Evolutionary conservation across 2,113 vertebrate genomes (phyloP).

Genomic region (Mustelus asterias): DNA sequence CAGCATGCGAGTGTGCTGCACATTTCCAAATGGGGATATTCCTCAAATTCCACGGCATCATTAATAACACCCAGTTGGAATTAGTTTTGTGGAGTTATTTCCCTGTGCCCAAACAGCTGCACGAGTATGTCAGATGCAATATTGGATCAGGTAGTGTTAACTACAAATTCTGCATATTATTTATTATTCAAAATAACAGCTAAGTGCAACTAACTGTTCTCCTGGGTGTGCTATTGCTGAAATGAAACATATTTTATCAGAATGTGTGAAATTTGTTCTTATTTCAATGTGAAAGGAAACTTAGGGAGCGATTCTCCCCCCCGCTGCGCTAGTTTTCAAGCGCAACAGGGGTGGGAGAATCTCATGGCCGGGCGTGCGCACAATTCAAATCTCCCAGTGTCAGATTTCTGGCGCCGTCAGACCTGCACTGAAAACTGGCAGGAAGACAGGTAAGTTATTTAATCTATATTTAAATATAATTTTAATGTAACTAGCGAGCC

Average conservation of each 20-base stretch:
- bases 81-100: not conserved
- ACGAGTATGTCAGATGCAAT: not conserved
- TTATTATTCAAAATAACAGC: not conserved
- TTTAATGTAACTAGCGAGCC: too few species aligned
- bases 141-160: not conserved
- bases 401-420: too few species aligned
- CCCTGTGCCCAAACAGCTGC: not conserved
- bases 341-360: too few species aligned
- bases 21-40: not conserved
- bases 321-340: too few species aligned
- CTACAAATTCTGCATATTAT: not conserved
- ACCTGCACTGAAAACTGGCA: too few species aligned
- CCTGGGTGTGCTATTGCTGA: not conserved
- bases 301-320: too few species aligned
- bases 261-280: not conserved
- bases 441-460: too few species aligned
- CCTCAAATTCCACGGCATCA: not conserved
- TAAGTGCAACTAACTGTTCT: not conserved
- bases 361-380: too few species aligned
- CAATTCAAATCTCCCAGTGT: too few species aligned
- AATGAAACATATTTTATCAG: not conserved
- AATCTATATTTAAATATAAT: too few species aligned
- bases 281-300: not conserved
- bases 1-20: not conserved
- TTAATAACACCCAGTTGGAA: not conserved